Conservation (phyloP, 1,140 invertebrate species). For the Caenorhabditis tropicalis region DNA sequence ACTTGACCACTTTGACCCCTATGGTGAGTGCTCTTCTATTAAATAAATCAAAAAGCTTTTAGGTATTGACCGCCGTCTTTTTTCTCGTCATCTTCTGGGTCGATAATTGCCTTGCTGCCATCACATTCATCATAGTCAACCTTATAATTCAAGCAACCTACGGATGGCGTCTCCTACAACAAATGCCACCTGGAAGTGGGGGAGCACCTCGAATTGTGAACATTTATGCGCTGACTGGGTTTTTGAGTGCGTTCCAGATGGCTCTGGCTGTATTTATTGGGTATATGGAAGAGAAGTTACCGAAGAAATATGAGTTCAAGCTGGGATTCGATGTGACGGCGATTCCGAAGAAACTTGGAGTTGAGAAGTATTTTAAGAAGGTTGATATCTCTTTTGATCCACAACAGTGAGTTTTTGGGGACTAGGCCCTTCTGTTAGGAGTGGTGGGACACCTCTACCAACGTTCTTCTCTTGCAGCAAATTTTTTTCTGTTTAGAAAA, state of each 20-base stretch:
- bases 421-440: neutral
- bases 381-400: constrained; percentile 62
- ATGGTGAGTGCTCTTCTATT: constrained; percentile 62
- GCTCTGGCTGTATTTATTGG: constrained; percentile 33
- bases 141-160: constrained; percentile 61
- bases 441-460: too few relatives aligned
- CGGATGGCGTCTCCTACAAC: constrained; percentile 58
- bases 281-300: constrained; percentile 39
- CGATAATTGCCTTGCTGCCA: constrained; percentile 51
- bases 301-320: constrained; percentile 46
- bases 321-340: constrained; percentile 3
- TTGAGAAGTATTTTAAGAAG: constrained; percentile 46
- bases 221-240: constrained; percentile 55
- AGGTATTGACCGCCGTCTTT: constrained; percentile 23
- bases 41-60: neutral
- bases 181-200: constrained; percentile 65
- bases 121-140: constrained; percentile 58
- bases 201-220: constrained; percentile 60
- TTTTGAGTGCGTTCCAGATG: constrained; percentile 32
- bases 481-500: too few relatives aligned
- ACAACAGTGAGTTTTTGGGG: constrained; percentile 48
- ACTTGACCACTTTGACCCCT: constrained; percentile 64
- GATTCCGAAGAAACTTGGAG: constrained; percentile 46
- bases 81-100: constrained; percentile 64
- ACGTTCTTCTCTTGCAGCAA: too few relatives aligned